Percentiles rank a stretch among this genome's conserved stretches.
phyloP scores from a whole-genome alignment of 2,113 vertebrate genomes.

The Columba livia region DNA sequence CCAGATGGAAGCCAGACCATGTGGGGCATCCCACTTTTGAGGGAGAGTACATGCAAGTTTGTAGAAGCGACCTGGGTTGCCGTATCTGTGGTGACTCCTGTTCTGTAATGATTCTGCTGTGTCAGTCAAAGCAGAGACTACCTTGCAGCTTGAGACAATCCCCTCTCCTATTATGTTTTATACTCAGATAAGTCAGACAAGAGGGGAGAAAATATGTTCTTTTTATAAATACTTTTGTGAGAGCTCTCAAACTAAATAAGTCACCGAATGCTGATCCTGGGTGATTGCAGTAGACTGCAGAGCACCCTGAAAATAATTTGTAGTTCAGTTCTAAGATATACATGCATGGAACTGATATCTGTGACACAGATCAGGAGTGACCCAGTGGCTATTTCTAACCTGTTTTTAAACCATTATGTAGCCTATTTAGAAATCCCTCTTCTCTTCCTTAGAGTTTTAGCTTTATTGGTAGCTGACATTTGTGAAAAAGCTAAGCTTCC shows the following conservation, averaged over 20 bases:
- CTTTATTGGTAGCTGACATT: background rate
- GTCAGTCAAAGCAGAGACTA: background rate
- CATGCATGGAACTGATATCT: background rate
- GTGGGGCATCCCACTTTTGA: background rate
- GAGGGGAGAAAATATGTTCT: background rate
- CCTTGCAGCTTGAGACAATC: background rate
- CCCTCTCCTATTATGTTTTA: background rate
- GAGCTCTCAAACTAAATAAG: background rate
- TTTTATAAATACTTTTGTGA: background rate
- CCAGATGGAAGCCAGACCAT: background rate
- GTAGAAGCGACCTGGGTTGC: background rate
- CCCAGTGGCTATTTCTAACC: background rate
- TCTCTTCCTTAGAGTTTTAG: background rate
- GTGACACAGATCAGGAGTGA: background rate
- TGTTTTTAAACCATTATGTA: background rate
- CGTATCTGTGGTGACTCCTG: background rate
- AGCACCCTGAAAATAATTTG: background rate
- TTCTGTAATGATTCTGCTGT: background rate
- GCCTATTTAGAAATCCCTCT: background rate
- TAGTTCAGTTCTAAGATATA: background rate
- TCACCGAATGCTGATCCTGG: rapidly evolving
- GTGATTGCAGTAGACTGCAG: background rate
- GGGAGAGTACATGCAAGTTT: background rate
- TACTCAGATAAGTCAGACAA: background rate
- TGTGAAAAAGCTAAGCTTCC: background rate